Evolutionary conservation across 2,113 vertebrate genomes (phyloP).

Genomic region (Oreochromis aureus): DNA sequence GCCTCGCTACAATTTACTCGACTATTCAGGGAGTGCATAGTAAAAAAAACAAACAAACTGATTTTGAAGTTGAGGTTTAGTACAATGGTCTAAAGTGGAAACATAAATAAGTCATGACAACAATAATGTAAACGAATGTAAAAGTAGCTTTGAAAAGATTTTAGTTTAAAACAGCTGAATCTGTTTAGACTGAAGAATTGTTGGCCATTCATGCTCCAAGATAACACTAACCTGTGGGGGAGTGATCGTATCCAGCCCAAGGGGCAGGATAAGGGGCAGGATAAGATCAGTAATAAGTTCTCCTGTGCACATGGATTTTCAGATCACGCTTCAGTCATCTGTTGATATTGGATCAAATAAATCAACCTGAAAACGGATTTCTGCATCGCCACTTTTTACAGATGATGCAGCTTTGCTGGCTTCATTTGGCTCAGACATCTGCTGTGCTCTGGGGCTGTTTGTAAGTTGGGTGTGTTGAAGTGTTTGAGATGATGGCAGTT

Average conservation of each 20-base stretch:
- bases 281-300: background rate
- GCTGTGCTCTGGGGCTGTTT: background rate
- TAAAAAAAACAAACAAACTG: background rate
- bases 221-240: background rate
- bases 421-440: background rate
- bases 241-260: background rate
- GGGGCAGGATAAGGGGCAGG: background rate
- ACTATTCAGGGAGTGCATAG: background rate
- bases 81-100: background rate
- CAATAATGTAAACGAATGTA: background rate
- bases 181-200: background rate
- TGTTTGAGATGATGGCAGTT: background rate
- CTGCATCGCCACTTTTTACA: background rate
- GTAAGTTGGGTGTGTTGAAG: background rate
- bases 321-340: background rate
- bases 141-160: background rate
- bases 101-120: background rate
- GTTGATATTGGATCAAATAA: background rate
- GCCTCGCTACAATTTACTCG: background rate
- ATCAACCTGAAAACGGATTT: conserved; percentile 4
- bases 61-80: background rate
- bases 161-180: background rate
- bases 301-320: background rate
- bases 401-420: background rate
- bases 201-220: background rate